These are phyloP conservation scores for Drosophila buzzatii DNA, from an alignment of 2,888 invertebrate species.

Conservation along the genomic window DNA sequence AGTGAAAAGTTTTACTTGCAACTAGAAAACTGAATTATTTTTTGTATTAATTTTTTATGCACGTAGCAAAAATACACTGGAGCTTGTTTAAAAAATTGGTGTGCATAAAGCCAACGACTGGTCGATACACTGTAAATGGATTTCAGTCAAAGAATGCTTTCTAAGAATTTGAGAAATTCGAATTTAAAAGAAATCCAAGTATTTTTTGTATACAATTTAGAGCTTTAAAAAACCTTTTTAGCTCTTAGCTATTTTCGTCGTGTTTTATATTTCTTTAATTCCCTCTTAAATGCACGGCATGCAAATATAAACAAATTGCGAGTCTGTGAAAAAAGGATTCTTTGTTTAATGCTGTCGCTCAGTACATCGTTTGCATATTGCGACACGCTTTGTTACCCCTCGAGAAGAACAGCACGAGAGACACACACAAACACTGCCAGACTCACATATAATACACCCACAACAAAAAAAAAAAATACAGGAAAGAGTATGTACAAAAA, in stretches of 20 bases:
- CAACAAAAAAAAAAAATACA: neutral
- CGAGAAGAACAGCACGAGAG: neutral
- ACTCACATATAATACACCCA: neutral
- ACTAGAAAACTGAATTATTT: neutral
- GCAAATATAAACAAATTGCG: conserved; percentile 24
- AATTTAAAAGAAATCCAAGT: neutral
- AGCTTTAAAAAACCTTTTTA: neutral
- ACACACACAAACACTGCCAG: neutral
- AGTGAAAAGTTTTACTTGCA: conserved; percentile 10
- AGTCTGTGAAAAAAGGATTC: conserved; percentile 14
- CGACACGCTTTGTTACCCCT: conserved; percentile 49
- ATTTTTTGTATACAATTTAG: neutral
- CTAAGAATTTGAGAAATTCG: neutral
- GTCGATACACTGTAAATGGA: neutral
- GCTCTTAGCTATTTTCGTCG: neutral
- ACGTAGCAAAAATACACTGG: no score
- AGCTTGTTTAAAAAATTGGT: no score
- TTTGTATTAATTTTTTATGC: conserved; percentile 9
- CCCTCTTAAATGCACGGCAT: conserved; percentile 14
- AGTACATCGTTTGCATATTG: conserved; percentile 51
- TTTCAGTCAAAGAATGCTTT: neutral
- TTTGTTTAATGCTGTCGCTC: conserved; percentile 22
- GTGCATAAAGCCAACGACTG: neutral
- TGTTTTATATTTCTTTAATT: neutral
- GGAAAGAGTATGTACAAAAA: neutral